Percentiles rank a stretch among this genome's conserved stretches.
These are phyloP conservation scores for Noctilio leporinus DNA, from an alignment of 2,113 vertebrate genomes.

Conservation along the genomic window DNA sequence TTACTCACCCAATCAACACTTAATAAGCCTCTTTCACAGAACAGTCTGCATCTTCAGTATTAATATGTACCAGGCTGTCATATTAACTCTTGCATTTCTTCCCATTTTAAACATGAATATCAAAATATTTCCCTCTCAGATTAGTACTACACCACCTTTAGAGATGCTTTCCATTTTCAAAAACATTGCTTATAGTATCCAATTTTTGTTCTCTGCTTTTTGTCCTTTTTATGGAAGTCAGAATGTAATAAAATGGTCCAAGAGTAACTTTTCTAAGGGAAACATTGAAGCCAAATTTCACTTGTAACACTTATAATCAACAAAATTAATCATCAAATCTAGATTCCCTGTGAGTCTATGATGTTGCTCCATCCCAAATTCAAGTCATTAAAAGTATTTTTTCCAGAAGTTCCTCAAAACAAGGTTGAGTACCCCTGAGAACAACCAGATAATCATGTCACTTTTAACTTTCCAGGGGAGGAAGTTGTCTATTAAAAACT, in stretches of 20 bases:
- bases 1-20: not conserved
- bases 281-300: not conserved
- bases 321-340: constrained; percentile 9
- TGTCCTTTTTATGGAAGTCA: constrained; percentile 14
- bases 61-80: not conserved
- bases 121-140: constrained; percentile 23
- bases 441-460: not conserved
- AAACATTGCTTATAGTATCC: not conserved
- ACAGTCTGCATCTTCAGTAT: not conserved
- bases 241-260: not conserved
- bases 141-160: not conserved
- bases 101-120: constrained; percentile 4
- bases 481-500: not conserved
- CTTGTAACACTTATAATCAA: not conserved
- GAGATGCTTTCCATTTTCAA: constrained; percentile 4
- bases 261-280: not conserved
- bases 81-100: constrained; percentile 12
- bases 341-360: not conserved
- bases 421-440: not conserved
- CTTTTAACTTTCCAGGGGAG: not conserved
- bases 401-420: not conserved
- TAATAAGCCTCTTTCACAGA: not conserved
- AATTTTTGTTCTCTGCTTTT: not conserved
- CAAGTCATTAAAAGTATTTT: constrained; percentile 1
- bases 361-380: not conserved